Percentiles rank a stretch among this genome's conserved stretches.
phyloP scores from a whole-genome alignment of 2,113 vertebrate species.

The Alouatta palliata region DNA sequence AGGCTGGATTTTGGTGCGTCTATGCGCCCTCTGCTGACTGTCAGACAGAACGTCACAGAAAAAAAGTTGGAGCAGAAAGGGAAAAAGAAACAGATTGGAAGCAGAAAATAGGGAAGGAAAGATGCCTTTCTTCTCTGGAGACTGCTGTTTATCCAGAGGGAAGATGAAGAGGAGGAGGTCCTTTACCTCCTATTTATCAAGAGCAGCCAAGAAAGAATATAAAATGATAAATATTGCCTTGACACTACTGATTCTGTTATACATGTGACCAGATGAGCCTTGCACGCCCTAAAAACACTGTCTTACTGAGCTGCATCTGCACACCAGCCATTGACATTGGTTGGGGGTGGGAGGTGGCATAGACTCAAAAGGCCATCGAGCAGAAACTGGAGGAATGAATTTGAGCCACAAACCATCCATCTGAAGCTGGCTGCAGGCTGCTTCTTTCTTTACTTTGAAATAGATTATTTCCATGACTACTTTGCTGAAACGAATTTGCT shows the following conservation, averaged over 20 bases:
- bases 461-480: neutral
- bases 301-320: neutral
- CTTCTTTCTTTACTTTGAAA: constrained; percentile 54
- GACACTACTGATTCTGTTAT: neutral
- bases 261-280: neutral
- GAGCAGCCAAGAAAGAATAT: neutral
- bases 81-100: neutral
- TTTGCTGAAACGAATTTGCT: constrained; percentile 57
- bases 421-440: constrained; percentile 22
- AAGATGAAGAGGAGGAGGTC: neutral
- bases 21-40: constrained; percentile 77
- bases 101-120: neutral
- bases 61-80: neutral
- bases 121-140: neutral
- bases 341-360: neutral
- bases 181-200: neutral
- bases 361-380: neutral
- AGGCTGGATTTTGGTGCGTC: constrained; percentile 60
- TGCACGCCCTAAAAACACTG: neutral
- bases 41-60: constrained; percentile 25
- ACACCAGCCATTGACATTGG: neutral
- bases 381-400: neutral
- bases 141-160: neutral
- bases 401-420: neutral
- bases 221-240: neutral